phyloP scores from a whole-genome alignment of 2,113 vertebrate species.

The Oplegnathus fasciatus region DNA sequence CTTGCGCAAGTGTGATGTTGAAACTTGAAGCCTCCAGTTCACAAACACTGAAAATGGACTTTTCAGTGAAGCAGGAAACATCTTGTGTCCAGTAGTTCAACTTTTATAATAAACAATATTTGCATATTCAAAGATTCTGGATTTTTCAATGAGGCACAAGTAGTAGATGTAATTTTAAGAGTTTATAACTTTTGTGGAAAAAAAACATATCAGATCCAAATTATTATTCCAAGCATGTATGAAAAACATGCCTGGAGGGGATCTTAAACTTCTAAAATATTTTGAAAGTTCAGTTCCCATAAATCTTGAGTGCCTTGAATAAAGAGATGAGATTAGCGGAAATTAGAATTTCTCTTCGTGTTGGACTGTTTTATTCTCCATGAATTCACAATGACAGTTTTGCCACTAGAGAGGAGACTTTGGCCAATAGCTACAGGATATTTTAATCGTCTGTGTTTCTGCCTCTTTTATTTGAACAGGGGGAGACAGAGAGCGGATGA shows the following conservation, averaged over 20 bases:
- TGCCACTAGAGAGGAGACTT: background rate
- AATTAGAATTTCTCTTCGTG: background rate
- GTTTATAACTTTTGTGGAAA: background rate
- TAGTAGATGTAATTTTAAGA: background rate
- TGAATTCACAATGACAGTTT: background rate
- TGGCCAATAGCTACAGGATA: background rate
- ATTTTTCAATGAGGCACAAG: background rate
- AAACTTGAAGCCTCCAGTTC: background rate
- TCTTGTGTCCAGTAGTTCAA: background rate
- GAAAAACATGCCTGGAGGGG: background rate
- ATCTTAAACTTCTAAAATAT: background rate
- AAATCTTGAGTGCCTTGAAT: background rate
- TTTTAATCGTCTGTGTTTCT: slow-evolving; percentile 5
- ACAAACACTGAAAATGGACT: no score
- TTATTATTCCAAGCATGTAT: background rate
- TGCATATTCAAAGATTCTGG: background rate
- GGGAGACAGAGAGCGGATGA: slow-evolving; percentile 97
- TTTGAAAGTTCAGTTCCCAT: background rate
- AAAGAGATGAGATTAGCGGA: background rate
- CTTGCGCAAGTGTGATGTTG: background rate
- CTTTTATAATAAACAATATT: background rate
- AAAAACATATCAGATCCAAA: background rate
- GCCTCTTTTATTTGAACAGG: slow-evolving; percentile 82
- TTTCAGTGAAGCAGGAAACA: no score
- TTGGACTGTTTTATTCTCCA: background rate